Conservation (phyloP, 2,113 vertebrate genomes). For the Rhadina sibilatrix region DNA sequence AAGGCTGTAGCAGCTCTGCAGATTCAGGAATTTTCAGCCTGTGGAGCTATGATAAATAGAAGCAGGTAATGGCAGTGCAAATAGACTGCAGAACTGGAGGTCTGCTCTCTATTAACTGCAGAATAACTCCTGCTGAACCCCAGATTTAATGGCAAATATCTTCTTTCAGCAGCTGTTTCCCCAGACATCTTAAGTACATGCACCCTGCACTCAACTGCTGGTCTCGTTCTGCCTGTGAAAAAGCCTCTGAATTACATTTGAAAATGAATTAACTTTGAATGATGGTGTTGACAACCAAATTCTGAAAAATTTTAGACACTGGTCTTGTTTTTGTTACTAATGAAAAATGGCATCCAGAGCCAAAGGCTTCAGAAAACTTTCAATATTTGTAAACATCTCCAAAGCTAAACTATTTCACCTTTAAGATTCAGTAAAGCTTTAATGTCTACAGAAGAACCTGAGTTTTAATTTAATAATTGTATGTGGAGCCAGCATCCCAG, state of each 20-base stretch:
- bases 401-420: not conserved
- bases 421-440: not conserved
- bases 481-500: not conserved
- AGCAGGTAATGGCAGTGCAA: slow-evolving; percentile 8
- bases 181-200: not conserved
- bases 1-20: not conserved
- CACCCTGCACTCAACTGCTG: slow-evolving; percentile 8
- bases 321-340: not conserved
- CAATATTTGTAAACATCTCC: not conserved
- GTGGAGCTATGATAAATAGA: not conserved
- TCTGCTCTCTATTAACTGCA: slow-evolving; percentile 8
- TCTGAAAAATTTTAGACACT: not conserved
- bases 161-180: slow-evolving; percentile 37
- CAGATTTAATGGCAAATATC: not conserved
- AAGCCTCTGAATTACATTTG: not conserved
- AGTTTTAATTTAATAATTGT: slow-evolving; percentile 4
- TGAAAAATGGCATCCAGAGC: not conserved
- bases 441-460: not conserved
- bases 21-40: slow-evolving; percentile 10
- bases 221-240: not conserved
- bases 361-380: not conserved
- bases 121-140: not conserved
- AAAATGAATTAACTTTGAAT: not conserved
- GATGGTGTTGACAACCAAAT: not conserved
- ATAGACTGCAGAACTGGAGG: not conserved